These are phyloP conservation scores for Catocala sponsa DNA, from an alignment of 2,888 invertebrate species.

Conservation along the genomic window DNA sequence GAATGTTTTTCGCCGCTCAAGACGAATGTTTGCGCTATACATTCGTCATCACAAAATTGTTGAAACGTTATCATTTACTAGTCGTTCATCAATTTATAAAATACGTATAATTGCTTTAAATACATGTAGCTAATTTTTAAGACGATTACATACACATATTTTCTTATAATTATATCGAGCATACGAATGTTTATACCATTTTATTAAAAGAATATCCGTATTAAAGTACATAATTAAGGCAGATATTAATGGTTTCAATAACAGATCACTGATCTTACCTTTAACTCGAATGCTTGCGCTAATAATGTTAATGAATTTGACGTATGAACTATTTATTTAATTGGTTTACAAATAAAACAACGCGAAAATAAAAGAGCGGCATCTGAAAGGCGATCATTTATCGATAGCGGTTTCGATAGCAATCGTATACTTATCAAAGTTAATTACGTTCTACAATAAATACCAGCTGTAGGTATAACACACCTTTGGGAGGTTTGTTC, in stretches of 20 bases:
- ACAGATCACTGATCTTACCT: slow-evolving; percentile 5
- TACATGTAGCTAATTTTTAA: not conserved
- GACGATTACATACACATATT: not conserved
- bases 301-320: slow-evolving; percentile 4
- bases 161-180: not conserved
- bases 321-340: slow-evolving; percentile 8
- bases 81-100: no score
- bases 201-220: not conserved
- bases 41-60: no score
- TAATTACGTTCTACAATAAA: slow-evolving; percentile 9
- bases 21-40: no score
- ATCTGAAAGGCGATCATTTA: not conserved
- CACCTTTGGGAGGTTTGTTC: no score
- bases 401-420: not conserved
- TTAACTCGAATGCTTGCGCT: slow-evolving; percentile 12
- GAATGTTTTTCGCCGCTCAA: no score
- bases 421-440: slow-evolving; percentile 14
- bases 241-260: slow-evolving; percentile 10
- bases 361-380: no score
- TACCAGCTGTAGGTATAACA: not conserved
- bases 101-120: no score
- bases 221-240: slow-evolving; percentile 9
- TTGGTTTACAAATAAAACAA: slow-evolving; percentile 3
- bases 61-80: no score
- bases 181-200: not conserved